These are phyloP conservation scores for Atherinomorus stipes DNA, from an alignment of 2,113 vertebrate species.

Conservation along the genomic window DNA sequence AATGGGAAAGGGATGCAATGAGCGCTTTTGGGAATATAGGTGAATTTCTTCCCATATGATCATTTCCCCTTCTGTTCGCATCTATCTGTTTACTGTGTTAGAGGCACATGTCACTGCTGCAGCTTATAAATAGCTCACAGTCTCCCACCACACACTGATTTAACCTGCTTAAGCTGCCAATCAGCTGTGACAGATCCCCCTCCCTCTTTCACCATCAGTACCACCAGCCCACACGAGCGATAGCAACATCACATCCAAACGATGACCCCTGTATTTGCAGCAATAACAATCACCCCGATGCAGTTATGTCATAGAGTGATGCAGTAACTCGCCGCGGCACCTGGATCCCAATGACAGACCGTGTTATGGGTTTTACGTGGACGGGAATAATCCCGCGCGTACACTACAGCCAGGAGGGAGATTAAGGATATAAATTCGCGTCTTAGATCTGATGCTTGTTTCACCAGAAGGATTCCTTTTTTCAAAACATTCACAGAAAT, in stretches of 20 bases:
- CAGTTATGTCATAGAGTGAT: conserved; percentile 29
- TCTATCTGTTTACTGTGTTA: not conserved
- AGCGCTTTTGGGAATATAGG: no score
- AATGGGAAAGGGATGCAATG: no score
- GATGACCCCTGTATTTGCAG: conserved; percentile 38
- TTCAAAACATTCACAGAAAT: no score
- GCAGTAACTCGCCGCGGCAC: not conserved
- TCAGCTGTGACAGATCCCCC: conserved; percentile 50
- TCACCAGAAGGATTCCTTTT: no score
- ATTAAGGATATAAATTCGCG: conserved; percentile 10
- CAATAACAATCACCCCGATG: conserved; percentile 27
- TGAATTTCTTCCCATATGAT: not conserved
- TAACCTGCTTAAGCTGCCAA: conserved; percentile 67
- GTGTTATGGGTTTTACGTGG: not conserved
- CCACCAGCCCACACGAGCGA: not conserved
- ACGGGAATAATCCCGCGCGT: conserved; percentile 16
- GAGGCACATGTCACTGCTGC: conserved; percentile 50
- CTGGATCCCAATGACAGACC: not conserved
- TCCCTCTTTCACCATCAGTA: not conserved
- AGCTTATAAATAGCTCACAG: conserved; percentile 69
- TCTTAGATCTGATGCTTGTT: no score
- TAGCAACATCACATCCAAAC: not conserved
- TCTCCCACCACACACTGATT: conserved; percentile 61
- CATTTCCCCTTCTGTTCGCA: not conserved
- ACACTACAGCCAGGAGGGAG: conserved; percentile 1